A percentile compares a stretch with the other conserved stretches of the same genome.
Evolutionary conservation across 2,113 vertebrate species (phyloP).

Genomic region (Lagenorhynchus albirostris): DNA sequence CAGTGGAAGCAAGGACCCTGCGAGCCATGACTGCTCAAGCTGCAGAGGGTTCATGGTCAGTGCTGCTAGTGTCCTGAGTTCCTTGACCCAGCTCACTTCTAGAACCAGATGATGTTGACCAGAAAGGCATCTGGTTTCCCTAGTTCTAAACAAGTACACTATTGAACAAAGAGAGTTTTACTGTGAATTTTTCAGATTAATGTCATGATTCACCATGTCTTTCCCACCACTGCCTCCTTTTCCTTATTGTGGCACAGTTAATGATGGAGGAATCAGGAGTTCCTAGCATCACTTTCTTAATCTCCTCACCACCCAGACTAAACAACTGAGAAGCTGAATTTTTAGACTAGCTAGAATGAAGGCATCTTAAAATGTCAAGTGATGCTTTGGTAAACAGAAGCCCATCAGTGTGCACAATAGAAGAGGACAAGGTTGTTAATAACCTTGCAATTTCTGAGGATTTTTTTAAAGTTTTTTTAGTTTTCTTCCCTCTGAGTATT

Average conservation of each 20-base stretch:
- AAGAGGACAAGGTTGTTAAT: background rate
- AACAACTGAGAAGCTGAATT: background rate
- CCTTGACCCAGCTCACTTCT: background rate
- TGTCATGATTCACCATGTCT: background rate
- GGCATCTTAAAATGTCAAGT: background rate
- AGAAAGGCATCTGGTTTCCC: background rate
- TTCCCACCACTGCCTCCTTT: background rate
- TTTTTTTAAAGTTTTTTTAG: background rate
- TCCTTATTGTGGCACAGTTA: background rate
- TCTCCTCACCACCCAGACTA: background rate
- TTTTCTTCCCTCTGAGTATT: constrained; percentile 22
- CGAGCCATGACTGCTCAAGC: background rate
- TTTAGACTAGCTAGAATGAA: background rate
- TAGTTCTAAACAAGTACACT: background rate
- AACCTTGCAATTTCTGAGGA: background rate
- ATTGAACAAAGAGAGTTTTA: background rate
- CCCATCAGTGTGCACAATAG: background rate
- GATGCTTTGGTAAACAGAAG: background rate
- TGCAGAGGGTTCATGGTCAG: background rate
- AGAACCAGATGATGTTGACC: background rate
- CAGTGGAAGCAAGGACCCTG: background rate
- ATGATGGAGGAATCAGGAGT: background rate
- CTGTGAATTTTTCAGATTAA: constrained; percentile 4
- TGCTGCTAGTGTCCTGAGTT: background rate
- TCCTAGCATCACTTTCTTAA: background rate